Evolutionary conservation across 2,113 vertebrate species (phyloP), one percentile per base, ranked within the genome.

Genomic region (Psittacula cyanocephala): DNA sequence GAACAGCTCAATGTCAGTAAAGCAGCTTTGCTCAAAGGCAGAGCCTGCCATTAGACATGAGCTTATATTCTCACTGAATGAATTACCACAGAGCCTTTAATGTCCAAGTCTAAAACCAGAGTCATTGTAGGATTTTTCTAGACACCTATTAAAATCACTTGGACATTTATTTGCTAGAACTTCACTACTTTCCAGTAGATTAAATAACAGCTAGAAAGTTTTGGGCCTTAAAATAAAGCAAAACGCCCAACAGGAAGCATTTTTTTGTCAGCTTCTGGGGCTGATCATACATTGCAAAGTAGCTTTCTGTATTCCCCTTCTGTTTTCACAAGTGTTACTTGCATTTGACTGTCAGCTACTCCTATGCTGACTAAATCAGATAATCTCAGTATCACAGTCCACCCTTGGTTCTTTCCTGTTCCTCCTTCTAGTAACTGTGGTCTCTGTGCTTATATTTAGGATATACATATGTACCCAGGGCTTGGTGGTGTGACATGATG

Each of bases 11-110:
- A 35, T 44, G 62, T 81, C 89, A 72, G 18, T 25, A 95, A 94
- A 95, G 89, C 84, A 82, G 87, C 84, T 96, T 92, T 77, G 84
- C 86, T 55, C 77, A 88, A 29, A 84, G 71, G 65, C 89, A 64
- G 50, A 83, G 69, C 4, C 84, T 78, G 75, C 87, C 74, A 41
- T 68, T 71, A 86, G 81, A 57, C 90, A 63, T 4, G 49, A 87
- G 86, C n/a, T 89, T 69, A 47, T 65, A 49, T 79, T 79, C 70
- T 89, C 39, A 76, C 82, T 37, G 81, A 85, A 77, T 31, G 17
- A 27, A 78, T 90, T 95, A 74, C 60, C 81, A 64, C 47, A 64
- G 52, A 39, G 39, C 57, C 74, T 84, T 84, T 27, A 52, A 35
- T 17, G 69, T 17, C 47, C 6, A 3, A 65, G 46, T 9, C 60